Evolutionary conservation across 2,113 vertebrate species (phyloP).

Genomic region (Leuciscus idus): DNA sequence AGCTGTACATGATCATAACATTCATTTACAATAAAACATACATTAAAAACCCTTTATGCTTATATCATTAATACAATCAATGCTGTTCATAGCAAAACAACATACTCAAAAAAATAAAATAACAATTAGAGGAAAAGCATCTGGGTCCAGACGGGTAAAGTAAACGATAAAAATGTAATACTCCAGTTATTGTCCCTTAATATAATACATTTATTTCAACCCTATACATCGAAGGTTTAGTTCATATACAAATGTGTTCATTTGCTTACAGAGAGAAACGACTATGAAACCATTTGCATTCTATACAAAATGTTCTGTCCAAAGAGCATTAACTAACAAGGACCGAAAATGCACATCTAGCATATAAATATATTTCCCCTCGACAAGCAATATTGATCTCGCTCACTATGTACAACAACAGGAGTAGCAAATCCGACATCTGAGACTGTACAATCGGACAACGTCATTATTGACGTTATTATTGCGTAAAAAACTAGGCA

Average conservation of each 20-base stretch:
- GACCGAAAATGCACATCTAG: conserved; percentile 56
- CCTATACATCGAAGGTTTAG: conserved; percentile 41
- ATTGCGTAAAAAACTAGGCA: conserved; percentile 58
- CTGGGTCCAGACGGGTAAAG: conserved; percentile 46
- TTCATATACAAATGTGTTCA: conserved; percentile 64
- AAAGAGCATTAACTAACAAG: conserved; percentile 51
- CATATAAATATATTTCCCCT: conserved; percentile 56
- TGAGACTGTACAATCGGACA: conserved; percentile 21
- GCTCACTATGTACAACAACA: conserved; percentile 54
- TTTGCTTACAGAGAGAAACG: conserved; percentile 56
- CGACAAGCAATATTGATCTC: conserved; percentile 44
- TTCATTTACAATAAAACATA: conserved; percentile 74
- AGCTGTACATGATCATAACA: conserved; percentile 71
- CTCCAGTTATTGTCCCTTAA: conserved; percentile 71
- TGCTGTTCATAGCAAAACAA: conserved; percentile 70
- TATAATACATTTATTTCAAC: conserved; percentile 46
- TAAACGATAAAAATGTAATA: conserved; percentile 48
- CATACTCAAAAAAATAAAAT: conserved; percentile 53
- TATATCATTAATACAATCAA: conserved; percentile 22
- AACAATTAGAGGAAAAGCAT: conserved; percentile 43
- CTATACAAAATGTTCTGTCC: conserved; percentile 61
- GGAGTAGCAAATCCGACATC: conserved; percentile 45
- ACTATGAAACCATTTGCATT: conserved; percentile 63
- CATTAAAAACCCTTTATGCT: conserved; percentile 63
- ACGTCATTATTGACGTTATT: conserved; percentile 38